Evolutionary conservation across 2,888 invertebrate species (phyloP).

Genomic region (Drosophila affinis): DNA sequence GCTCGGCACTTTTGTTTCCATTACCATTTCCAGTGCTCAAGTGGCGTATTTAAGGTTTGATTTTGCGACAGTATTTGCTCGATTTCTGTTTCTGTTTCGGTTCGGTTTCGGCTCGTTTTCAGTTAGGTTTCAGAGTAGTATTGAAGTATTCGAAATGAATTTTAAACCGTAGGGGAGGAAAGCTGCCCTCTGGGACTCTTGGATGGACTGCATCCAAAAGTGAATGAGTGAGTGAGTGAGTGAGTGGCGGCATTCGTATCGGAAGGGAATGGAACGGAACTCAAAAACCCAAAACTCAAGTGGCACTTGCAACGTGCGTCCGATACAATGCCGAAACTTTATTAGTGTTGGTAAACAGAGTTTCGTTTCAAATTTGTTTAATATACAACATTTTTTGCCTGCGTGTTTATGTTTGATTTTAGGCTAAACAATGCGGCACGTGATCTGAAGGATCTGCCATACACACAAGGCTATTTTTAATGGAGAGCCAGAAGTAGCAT

Average conservation of each 20-base stretch:
- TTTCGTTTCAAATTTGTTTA: constrained; percentile 25
- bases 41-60: constrained; percentile 81
- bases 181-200: constrained; percentile 11
- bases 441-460: constrained; percentile 33
- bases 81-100: constrained; percentile 30
- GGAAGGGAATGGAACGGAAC: constrained; percentile 11
- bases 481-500: not conserved
- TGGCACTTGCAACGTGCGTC: constrained; percentile 64
- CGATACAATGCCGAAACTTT: constrained; percentile 60
- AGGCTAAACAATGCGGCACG: constrained; percentile 43
- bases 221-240: not conserved
- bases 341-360: constrained; percentile 73
- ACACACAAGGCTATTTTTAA: constrained; percentile 29
- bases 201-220: constrained; percentile 5
- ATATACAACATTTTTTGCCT: constrained; percentile 7
- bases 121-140: constrained; percentile 1
- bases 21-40: constrained; percentile 68
- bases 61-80: constrained; percentile 79
- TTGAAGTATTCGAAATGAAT: constrained; percentile 38
- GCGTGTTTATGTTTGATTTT: constrained; percentile 46
- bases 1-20: constrained; percentile 71
- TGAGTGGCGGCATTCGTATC: constrained; percentile 70
- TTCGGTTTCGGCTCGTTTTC: constrained; percentile 9
- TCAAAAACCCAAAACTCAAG: constrained; percentile 55
- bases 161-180: constrained; percentile 52